Conservation (phyloP, 2,113 vertebrate species). For the Sebastes schlegelii region DNA sequence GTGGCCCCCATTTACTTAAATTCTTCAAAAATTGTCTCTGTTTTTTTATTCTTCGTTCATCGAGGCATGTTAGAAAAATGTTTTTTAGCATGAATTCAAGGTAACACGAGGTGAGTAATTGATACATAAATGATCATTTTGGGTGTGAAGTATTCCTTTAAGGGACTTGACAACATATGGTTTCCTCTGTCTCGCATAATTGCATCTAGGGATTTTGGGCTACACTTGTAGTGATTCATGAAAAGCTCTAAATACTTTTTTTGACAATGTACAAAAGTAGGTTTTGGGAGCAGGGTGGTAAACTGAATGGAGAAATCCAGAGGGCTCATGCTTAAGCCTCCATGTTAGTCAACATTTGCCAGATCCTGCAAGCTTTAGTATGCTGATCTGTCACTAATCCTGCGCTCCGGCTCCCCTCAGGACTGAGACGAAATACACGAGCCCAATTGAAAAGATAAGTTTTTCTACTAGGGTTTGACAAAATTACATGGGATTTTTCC, state of each 20-base stretch:
- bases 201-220: not conserved
- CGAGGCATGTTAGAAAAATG: not conserved
- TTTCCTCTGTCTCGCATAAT: constrained; percentile 6
- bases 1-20: too few species aligned
- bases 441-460: not conserved
- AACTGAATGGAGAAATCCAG: constrained; percentile 27
- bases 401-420: constrained; percentile 22
- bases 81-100: not conserved
- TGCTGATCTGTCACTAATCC: constrained; percentile 52
- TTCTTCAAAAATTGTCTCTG: too few species aligned
- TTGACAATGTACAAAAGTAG: constrained; percentile 18
- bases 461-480: constrained; percentile 11
- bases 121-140: too few species aligned
- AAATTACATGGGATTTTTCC: not conserved
- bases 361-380: constrained; percentile 33
- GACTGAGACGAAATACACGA: constrained; percentile 17
- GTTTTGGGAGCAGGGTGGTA: constrained; percentile 19
- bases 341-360: constrained; percentile 45
- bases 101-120: not conserved
- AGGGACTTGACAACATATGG: not conserved
- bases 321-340: constrained; percentile 48
- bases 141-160: not conserved
- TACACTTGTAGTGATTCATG: constrained; percentile 6
- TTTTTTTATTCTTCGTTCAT: not conserved
- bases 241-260: constrained; percentile 36